These are phyloP conservation scores for Pseudochirops corinnae DNA, from an alignment of 2,797 vertebrate genomes.

Conservation along the genomic window DNA sequence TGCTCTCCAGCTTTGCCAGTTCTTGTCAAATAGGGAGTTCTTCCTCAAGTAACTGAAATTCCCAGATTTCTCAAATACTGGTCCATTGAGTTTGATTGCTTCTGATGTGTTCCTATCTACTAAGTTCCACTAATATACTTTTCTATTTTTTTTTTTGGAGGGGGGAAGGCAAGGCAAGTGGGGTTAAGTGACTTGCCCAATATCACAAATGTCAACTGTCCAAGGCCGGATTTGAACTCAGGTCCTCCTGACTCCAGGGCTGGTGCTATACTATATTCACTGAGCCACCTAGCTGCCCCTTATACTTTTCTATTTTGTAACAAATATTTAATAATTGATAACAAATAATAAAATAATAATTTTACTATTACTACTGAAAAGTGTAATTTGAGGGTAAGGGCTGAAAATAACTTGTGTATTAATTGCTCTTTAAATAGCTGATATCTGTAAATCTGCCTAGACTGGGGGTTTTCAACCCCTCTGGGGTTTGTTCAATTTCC, in stretches of 20 bases:
- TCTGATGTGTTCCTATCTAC: not conserved
- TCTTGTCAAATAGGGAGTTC: not conserved
- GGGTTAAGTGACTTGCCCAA: too few species aligned
- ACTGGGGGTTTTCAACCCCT: not conserved
- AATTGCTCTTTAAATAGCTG: not conserved
- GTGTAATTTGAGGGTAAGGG: not conserved
- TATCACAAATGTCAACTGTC: too few species aligned
- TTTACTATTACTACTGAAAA: not conserved
- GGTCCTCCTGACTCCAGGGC: too few species aligned
- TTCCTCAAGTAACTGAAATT: not conserved
- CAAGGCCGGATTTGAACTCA: too few species aligned
- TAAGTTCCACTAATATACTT: not conserved
- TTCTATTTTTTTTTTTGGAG: not conserved
- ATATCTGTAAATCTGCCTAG: not conserved
- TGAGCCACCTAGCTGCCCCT: too few species aligned
- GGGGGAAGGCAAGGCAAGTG: too few species aligned
- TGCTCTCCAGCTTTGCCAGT: not conserved
- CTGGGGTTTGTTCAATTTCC: not conserved
- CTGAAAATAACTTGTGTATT: not conserved
- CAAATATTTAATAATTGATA: not conserved
- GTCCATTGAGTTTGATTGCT: not conserved
- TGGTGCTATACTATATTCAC: too few species aligned
- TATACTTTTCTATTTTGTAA: not conserved
- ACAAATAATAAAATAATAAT: not conserved
- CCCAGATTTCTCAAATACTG: not conserved